phyloP scores from a whole-genome alignment of 2,113 vertebrate genomes.

The Bungarus multicinctus region DNA sequence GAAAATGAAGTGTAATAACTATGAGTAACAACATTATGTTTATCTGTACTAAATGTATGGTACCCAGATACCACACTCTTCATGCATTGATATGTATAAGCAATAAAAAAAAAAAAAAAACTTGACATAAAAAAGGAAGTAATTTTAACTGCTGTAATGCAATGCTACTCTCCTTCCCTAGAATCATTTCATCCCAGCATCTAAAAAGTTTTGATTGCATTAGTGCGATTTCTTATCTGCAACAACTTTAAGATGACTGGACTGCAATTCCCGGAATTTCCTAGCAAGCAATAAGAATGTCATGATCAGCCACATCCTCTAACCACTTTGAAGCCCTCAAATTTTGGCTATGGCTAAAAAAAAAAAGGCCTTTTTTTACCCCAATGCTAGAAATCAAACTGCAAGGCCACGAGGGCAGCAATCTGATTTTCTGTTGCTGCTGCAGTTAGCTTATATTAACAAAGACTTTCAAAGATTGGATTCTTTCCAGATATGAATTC shows the following conservation, averaged over 20 bases:
- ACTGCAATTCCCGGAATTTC: neutral
- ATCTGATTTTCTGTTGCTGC: neutral
- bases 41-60: too few species aligned
- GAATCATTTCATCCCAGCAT: neutral
- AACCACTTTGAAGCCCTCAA: neutral
- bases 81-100: too few species aligned
- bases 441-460: neutral
- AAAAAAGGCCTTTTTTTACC: neutral
- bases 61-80: too few species aligned
- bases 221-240: neutral
- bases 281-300: neutral
- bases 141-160: neutral
- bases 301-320: neutral
- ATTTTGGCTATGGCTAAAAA: neutral
- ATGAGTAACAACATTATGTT: too few species aligned
- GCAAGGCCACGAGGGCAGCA: neutral
- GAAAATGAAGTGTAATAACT: too few species aligned
- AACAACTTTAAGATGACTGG: neutral
- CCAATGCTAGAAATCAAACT: neutral
- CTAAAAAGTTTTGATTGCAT: neutral
- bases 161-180: neutral
- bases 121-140: neutral
- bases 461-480: neutral
- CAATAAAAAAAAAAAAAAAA: too few species aligned
- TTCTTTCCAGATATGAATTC: neutral